phyloP scores from a whole-genome alignment of 2,797 vertebrate species.

The Channa striata region DNA sequence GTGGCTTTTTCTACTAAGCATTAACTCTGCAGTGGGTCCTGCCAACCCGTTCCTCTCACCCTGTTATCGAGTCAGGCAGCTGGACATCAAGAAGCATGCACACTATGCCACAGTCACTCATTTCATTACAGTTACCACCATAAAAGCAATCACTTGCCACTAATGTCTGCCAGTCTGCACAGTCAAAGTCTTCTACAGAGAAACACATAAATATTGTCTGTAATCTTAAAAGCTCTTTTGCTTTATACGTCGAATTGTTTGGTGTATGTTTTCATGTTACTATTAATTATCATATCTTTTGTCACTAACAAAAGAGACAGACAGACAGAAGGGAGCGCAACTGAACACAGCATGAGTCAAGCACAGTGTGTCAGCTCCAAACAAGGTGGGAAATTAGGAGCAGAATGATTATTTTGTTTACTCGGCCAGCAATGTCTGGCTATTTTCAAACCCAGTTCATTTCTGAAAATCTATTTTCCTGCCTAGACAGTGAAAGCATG shows the following conservation, averaged over 20 bases:
- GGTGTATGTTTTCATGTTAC: constrained; percentile 25
- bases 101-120: constrained; percentile 19
- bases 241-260: neutral
- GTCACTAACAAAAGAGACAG: constrained; percentile 12
- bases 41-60: constrained; percentile 31
- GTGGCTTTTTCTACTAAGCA: constrained; percentile 54
- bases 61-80: constrained; percentile 60
- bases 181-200: neutral
- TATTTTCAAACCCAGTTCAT: constrained; percentile 10
- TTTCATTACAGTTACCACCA: constrained; percentile 46
- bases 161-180: constrained; percentile 13
- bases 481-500: constrained; percentile 51
- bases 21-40: constrained; percentile 46
- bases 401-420: constrained; percentile 33
- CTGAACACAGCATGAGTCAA: constrained; percentile 34
- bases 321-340: constrained; percentile 14
- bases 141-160: constrained; percentile 16
- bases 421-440: constrained; percentile 25
- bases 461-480: constrained; percentile 53
- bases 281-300: constrained; percentile 31
- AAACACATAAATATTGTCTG: neutral
- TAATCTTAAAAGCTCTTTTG: constrained; percentile 2
- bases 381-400: constrained; percentile 44
- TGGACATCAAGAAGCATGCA: constrained; percentile 28
- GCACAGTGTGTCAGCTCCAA: constrained; percentile 27